Conservation (phyloP, 2,888 invertebrate species). For the Aspidiotus destructor region DNA sequence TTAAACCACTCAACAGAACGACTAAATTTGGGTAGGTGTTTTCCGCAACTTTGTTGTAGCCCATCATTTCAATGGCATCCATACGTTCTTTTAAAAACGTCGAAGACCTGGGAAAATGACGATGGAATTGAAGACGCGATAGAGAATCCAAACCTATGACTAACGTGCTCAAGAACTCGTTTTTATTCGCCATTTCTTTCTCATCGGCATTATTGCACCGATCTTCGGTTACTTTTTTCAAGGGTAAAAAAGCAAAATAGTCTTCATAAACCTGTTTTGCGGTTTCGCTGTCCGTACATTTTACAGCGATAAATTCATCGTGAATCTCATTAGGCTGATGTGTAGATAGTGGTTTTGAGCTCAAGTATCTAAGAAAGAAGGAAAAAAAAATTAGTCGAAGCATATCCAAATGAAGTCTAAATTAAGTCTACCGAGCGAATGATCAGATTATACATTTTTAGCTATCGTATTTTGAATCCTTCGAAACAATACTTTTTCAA, state of each 20-base stretch:
- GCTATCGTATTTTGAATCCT: too few relatives aligned
- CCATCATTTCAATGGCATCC: slow-evolving; percentile 2
- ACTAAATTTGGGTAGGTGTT: not conserved
- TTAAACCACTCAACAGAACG: not conserved
- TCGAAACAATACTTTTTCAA: too few relatives aligned
- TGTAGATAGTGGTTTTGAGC: not conserved
- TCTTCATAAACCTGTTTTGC: not conserved
- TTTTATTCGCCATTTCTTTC: not conserved
- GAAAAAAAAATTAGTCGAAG: too few relatives aligned
- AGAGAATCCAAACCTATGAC: not conserved
- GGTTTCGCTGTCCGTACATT: not conserved
- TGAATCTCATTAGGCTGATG: not conserved
- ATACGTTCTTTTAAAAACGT: not conserved
- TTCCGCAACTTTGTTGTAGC: not conserved
- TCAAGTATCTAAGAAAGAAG: too few relatives aligned
- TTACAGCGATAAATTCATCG: not conserved
- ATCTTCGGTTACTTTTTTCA: not conserved
- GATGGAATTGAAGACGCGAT: not conserved
- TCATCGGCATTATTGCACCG: not conserved
- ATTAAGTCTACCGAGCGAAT: too few relatives aligned
- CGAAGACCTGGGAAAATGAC: not conserved
- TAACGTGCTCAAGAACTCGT: not conserved
- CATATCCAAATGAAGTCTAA: too few relatives aligned
- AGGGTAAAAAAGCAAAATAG: not conserved
- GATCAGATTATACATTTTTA: too few relatives aligned